Percentiles rank a stretch among this genome's conserved stretches.
Conservation (phyloP, 1,140 invertebrate species). For the Rhynchophorus ferrugineus region DNA sequence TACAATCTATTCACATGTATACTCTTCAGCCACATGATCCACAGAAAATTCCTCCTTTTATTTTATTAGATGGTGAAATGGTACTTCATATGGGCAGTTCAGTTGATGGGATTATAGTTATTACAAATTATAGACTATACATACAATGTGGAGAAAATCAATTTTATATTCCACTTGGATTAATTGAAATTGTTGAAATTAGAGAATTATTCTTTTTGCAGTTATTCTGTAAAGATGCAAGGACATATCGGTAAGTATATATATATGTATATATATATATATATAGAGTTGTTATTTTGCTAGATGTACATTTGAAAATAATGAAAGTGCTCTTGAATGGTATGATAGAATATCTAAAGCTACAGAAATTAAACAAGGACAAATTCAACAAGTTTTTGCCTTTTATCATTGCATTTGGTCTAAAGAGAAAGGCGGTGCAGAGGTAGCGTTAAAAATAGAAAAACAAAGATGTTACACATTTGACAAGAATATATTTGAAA, state of each 20-base stretch:
- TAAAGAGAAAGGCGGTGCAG: slow-evolving; percentile 52
- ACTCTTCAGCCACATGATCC: slow-evolving; percentile 36
- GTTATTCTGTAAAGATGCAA: slow-evolving; percentile 76
- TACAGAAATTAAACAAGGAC: slow-evolving; percentile 59
- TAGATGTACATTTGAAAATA: slow-evolving; percentile 79
- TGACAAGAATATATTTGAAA: slow-evolving; percentile 30
- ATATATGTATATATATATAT: too few relatives aligned
- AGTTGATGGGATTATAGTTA: slow-evolving; percentile 70
- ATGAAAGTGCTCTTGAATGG: slow-evolving; percentile 80
- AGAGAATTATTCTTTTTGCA: slow-evolving; percentile 73
- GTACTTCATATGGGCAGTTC: slow-evolving; percentile 49
- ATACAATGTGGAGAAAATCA: slow-evolving; percentile 51
- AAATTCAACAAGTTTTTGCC: slow-evolving; percentile 78
- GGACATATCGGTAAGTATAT: slow-evolving; percentile 66
- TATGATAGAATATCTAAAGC: slow-evolving; percentile 63
- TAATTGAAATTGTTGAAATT: slow-evolving; percentile 76
- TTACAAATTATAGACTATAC: slow-evolving; percentile 84
- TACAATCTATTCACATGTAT: slow-evolving; percentile 38
- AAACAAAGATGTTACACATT: slow-evolving; percentile 34
- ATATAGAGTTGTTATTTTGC: too few relatives aligned
- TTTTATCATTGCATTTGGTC: slow-evolving; percentile 83
- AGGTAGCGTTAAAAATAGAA: slow-evolving; percentile 38
- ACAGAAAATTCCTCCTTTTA: slow-evolving; percentile 45
- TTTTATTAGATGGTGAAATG: slow-evolving; percentile 49
- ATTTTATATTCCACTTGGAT: slow-evolving; percentile 71